A percentile compares a stretch with the other conserved stretches of the same genome.
These are phyloP conservation scores for Chironomus tentans DNA, from an alignment of 2,888 invertebrate genomes.

Conservation along the genomic window DNA sequence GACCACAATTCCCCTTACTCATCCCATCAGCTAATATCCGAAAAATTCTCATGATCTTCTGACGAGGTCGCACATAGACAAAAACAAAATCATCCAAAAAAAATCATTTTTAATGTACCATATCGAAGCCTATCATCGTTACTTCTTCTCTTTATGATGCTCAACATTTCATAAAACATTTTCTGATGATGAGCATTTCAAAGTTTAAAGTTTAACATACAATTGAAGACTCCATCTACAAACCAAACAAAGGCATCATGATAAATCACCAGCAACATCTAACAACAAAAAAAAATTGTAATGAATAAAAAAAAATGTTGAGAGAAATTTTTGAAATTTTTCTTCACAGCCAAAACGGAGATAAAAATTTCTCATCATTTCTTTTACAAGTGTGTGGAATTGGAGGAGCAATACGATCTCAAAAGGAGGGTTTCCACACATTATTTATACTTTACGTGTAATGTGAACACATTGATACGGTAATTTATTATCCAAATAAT, in stretches of 20 bases:
- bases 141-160: neutral
- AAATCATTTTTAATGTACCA: constrained; percentile 9
- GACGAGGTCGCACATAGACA: neutral
- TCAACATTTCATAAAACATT: neutral
- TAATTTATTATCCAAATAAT: constrained; percentile 25
- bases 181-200: constrained; percentile 20
- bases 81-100: neutral
- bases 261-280: constrained; percentile 13
- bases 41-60: constrained; percentile 1
- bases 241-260: constrained; percentile 4
- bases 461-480: constrained; percentile 6
- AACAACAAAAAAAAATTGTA: no score
- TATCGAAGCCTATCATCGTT: constrained; percentile 25
- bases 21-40: neutral
- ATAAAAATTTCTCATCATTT: neutral
- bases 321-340: neutral
- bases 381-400: neutral
- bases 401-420: neutral
- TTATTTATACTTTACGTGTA: neutral
- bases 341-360: neutral
- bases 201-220: neutral
- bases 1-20: no score
- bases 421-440: constrained; percentile 20
- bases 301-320: neutral
- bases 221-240: neutral